Percentiles rank a stretch among this genome's conserved stretches.
Evolutionary conservation across 2,113 vertebrate species (phyloP).

Genomic region (Cochlearius cochlearius): DNA sequence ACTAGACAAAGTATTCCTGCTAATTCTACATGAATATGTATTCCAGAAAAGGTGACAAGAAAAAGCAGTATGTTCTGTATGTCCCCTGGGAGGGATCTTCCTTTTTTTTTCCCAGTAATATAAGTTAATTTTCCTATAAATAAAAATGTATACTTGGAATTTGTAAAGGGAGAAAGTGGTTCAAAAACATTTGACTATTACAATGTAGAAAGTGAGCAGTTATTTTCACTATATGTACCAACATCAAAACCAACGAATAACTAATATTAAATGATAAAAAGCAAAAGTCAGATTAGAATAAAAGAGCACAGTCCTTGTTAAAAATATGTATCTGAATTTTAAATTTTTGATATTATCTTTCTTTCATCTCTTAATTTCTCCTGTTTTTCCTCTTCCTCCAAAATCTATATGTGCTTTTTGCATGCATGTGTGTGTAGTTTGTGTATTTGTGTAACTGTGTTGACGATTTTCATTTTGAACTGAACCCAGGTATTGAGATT

Average conservation of each 20-base stretch:
- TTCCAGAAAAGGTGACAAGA: not conserved
- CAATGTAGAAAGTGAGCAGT: not conserved
- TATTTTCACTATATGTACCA: not conserved
- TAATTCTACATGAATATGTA: not conserved
- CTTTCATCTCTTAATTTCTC: not conserved
- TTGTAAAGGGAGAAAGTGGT: not conserved
- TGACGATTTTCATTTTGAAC: not conserved
- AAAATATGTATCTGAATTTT: not conserved
- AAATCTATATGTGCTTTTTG: not conserved
- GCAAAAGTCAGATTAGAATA: not conserved
- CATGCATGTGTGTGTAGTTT: not conserved
- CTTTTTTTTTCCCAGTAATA: not conserved
- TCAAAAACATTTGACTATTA: not conserved
- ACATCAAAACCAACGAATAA: not conserved
- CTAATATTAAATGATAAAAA: not conserved
- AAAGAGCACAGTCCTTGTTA: not conserved
- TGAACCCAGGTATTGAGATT: rapidly evolving
- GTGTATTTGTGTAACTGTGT: not conserved
- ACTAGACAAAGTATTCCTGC: not conserved
- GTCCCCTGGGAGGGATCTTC: not conserved
- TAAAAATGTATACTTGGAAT: not conserved
- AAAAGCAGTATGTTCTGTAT: not conserved
- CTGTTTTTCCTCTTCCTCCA: not conserved
- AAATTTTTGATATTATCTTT: not conserved
- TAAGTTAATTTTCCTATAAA: not conserved